Evolutionary conservation across 2,113 vertebrate species (phyloP).

Genomic region (Bos taurus): DNA sequence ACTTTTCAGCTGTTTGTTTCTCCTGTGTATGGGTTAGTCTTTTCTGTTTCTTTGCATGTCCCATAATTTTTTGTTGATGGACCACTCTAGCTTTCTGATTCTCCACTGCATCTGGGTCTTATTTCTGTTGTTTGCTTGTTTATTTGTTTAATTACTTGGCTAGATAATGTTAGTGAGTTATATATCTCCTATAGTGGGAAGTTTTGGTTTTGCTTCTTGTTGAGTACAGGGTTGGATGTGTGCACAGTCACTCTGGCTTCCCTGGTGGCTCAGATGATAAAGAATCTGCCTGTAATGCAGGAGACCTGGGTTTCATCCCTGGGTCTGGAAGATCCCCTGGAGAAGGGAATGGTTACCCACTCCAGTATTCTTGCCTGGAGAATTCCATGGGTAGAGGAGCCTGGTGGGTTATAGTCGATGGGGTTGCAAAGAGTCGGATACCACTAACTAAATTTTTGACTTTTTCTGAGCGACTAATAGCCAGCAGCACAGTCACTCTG

Average conservation of each 20-base stretch:
- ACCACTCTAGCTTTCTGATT: background rate
- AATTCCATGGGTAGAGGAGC: background rate
- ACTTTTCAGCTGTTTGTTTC: background rate
- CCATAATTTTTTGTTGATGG: background rate
- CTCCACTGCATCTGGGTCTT: background rate
- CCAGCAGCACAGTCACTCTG: background rate
- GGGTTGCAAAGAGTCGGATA: background rate
- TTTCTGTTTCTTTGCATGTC: background rate
- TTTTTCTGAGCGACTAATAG: background rate
- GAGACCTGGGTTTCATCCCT: background rate
- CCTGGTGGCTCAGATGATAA: background rate
- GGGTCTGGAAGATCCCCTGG: background rate
- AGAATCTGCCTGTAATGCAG: background rate
- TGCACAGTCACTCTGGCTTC: background rate
- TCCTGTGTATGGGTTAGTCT: background rate
- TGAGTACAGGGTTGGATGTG: background rate
- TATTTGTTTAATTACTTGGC: background rate
- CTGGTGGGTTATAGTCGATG: background rate
- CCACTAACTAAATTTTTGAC: background rate
- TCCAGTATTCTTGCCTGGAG: background rate
- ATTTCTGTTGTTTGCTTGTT: background rate
- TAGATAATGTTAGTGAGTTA: background rate
- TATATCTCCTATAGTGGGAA: background rate
- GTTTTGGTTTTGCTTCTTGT: background rate
- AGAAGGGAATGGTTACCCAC: background rate